Percentiles rank a stretch among this genome's conserved stretches.
These are phyloP conservation scores for Cantharis nigra DNA, from an alignment of 2,888 invertebrate species.

Conservation along the genomic window DNA sequence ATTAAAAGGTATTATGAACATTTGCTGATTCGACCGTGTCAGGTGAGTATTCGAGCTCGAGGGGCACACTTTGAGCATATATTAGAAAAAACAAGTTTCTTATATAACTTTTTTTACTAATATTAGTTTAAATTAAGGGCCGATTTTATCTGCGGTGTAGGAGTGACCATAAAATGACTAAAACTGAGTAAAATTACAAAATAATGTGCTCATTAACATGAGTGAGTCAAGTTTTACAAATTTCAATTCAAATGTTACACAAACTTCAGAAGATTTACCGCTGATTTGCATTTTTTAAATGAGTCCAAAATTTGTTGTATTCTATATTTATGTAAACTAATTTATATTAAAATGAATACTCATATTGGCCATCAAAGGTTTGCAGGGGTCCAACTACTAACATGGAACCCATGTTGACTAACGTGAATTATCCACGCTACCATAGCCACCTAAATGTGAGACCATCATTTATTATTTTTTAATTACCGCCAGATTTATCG, in stretches of 20 bases:
- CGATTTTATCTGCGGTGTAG: neutral
- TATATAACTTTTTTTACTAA: no score
- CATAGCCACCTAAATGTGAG: conserved; percentile 28
- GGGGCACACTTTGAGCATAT: neutral
- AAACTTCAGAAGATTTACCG: neutral
- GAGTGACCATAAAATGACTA: neutral
- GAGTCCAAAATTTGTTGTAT: conserved; percentile 22
- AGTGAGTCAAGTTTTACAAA: neutral
- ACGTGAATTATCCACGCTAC: conserved; percentile 41
- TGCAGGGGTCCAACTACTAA: conserved; percentile 44
- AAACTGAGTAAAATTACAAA: neutral
- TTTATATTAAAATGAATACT: conserved; percentile 47
- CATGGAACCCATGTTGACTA: conserved; percentile 36
- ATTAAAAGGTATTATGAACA: no score
- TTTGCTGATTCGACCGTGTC: no score
- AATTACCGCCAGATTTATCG: conserved; percentile 46
- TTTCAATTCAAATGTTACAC: neutral
- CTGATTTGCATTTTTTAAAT: conserved; percentile 21
- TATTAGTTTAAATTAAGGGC: neutral
- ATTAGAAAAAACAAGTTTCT: neutral
- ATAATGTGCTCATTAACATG: neutral
- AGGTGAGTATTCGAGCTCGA: no score
- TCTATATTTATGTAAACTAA: conserved; percentile 44
- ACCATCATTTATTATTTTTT: conserved; percentile 46
- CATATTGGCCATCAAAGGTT: conserved; percentile 40